phyloP scores from a whole-genome alignment of 2,113 vertebrate species.

The Hepsetus odoe region DNA sequence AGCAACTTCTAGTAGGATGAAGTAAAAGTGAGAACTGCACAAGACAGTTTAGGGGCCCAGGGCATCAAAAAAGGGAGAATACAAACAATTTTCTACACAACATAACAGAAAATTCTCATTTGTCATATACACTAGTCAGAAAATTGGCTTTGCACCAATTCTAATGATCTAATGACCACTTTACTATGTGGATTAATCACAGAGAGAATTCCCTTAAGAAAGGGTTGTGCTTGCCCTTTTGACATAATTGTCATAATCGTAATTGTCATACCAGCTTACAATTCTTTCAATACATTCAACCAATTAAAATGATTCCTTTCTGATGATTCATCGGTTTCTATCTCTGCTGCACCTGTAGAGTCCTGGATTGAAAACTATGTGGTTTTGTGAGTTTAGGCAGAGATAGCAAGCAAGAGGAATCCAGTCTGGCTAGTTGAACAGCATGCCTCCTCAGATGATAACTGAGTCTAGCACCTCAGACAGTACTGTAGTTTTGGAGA shows the following conservation, averaged over 20 bases:
- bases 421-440: constrained; percentile 29
- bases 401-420: constrained; percentile 34
- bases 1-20: not conserved
- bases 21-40: constrained; percentile 16
- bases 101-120: too few species aligned
- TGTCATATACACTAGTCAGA: too few species aligned
- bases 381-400: not conserved
- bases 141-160: too few species aligned
- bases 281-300: not conserved
- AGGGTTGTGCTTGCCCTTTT: too few species aligned
- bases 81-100: too few species aligned
- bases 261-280: too few species aligned
- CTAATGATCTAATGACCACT: too few species aligned
- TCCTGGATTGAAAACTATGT: constrained; percentile 1
- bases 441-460: constrained; percentile 28
- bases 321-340: not conserved
- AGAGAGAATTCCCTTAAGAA: too few species aligned
- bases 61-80: not conserved
- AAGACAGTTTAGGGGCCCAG: constrained; percentile 25
- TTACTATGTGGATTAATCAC: too few species aligned
- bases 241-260: too few species aligned
- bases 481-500: not conserved
- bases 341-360: not conserved
- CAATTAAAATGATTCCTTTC: not conserved
- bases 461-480: not conserved